Conservation (phyloP, 2,797 vertebrate species). For the Melopsittacus undulatus region DNA sequence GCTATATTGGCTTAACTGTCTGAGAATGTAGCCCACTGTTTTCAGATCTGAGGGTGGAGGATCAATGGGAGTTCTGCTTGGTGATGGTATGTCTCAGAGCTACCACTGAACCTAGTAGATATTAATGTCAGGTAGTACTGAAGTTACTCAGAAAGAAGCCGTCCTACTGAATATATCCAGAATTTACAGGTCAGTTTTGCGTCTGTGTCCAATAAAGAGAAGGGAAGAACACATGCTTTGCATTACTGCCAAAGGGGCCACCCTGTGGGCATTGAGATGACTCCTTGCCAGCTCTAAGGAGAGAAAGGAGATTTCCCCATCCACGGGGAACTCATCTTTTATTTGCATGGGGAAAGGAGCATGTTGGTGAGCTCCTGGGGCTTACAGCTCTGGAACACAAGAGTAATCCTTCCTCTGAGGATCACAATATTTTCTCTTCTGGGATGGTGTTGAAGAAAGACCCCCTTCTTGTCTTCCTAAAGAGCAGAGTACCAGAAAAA, state of each 20-base stretch:
- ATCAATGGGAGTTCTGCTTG: not conserved
- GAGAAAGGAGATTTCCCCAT: not conserved
- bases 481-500: not conserved
- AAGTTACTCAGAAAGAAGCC: not conserved
- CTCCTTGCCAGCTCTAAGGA: accelerated
- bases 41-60: not conserved
- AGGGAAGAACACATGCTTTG: accelerated
- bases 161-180: not conserved
- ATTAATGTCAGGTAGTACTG: not conserved
- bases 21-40: not conserved
- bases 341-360: not conserved
- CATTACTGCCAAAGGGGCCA: not conserved
- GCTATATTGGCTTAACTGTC: not conserved
- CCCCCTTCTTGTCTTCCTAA: not conserved
- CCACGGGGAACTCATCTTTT: not conserved
- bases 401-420: not conserved
- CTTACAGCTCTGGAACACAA: not conserved
- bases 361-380: not conserved
- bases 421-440: not conserved
- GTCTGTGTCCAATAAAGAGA: not conserved
- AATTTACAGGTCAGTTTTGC: not conserved
- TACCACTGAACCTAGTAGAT: not conserved
- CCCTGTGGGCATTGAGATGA: not conserved
- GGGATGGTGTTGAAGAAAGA: not conserved
- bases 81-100: not conserved